Base-by-base conservation (phyloP, 2,888 invertebrate genomes). In the Deilephila porcellus region DNA sequence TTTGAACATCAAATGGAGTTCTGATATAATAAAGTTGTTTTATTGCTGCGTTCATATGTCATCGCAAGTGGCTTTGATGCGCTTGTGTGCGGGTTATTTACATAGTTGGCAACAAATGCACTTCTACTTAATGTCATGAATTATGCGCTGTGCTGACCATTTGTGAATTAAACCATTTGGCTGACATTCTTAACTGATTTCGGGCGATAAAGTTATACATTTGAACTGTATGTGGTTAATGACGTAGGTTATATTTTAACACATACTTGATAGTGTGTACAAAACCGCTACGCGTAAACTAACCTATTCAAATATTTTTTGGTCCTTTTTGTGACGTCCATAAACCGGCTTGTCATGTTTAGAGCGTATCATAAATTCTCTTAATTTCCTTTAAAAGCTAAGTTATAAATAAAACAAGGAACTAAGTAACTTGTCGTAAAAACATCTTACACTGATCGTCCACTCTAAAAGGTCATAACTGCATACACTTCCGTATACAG, bases 61-160 rank as follows among this genome's bases (percentile, higher is more conserved):
- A 72, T 72, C 25, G 64, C n/a, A 20, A 59, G 64, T 59, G 63
- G 64, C 59, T 72, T 72, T 56, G 72, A 67, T 67, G 64, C 72
- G 25, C 7, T 37, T 59, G 34, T 25, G 64, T 64, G 56, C 25
- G 56, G 20, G 34, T 64, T 67, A 72, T 72, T 64, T 67, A 72
- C 64, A 67, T 67, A 67, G 64, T 72, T 72, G 72, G 64, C 63
- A 64, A 63, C 63, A 63, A 59, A 59, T 72, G 59, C 56, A 56
- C 14, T 72, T 56, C 56, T 64, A 64, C 45, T 64, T 72, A 56
- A 37, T 63, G 34, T 60, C 19, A n/a, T 56, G 56, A 52, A 52
- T 45, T 67, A 67, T 67, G 64, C 37, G 45, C 45, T 45, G 17
- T 34, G 25, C 5, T 29, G 29, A 17, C 60, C 29, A 60, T 60